Conservation (phyloP, 2,888 invertebrate species). For the Leptothorax acervorum region DNA sequence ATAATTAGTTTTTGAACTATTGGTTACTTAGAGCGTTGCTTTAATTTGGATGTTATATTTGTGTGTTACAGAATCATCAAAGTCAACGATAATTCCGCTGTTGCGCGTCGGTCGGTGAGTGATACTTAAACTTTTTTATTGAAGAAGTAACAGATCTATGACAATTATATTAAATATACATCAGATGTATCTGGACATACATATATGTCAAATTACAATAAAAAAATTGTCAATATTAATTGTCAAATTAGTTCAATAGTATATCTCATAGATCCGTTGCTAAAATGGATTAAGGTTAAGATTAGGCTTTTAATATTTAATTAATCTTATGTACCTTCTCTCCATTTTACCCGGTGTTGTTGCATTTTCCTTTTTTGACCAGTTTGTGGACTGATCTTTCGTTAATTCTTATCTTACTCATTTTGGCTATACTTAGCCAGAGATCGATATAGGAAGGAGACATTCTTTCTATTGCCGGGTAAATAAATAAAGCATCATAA, state of each 20-base stretch:
- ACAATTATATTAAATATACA: too few species aligned
- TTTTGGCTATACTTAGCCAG: too few species aligned
- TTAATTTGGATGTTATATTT: neutral
- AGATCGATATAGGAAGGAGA: too few species aligned
- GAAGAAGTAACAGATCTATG: neutral
- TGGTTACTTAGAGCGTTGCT: neutral
- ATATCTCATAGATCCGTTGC: neutral
- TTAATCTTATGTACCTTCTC: too few species aligned
- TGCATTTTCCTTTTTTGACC: too few species aligned
- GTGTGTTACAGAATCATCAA: neutral
- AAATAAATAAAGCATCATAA: too few species aligned
- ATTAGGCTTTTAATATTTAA: neutral
- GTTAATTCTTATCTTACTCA: too few species aligned
- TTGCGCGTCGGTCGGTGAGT: neutral
- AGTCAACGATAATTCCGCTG: neutral
- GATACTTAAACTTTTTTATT: neutral
- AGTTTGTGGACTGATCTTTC: too few species aligned
- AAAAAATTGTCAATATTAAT: neutral
- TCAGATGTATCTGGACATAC: too few species aligned
- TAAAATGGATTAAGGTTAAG: neutral
- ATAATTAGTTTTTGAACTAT: neutral
- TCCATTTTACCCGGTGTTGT: too few species aligned
- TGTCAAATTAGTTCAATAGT: neutral
- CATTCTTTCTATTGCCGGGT: too few species aligned
- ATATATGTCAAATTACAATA: neutral